These are phyloP conservation scores for Malurus leucopterus DNA, from an alignment of 2,797 vertebrate species.

Conservation along the genomic window DNA sequence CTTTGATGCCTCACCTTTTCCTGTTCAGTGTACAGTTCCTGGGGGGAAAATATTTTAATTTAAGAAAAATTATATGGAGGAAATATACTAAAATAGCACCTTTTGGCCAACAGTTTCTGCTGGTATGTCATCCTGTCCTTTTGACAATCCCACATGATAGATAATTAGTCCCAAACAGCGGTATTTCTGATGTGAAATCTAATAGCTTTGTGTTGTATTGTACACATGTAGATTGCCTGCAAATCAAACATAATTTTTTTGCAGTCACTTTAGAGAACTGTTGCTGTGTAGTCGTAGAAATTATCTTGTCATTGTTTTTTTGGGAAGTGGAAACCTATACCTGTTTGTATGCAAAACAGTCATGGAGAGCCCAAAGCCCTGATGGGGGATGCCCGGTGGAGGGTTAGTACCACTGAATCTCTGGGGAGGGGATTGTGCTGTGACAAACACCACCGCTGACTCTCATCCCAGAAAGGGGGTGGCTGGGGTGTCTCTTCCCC, in stretches of 20 bases:
- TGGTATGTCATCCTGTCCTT: not conserved
- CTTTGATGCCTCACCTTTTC: conserved; percentile 53
- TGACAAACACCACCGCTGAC: not conserved
- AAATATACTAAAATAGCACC: conserved; percentile 32
- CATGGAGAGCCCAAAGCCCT: not conserved
- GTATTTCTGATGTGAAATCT: not conserved
- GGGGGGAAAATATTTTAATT: conserved; percentile 41
- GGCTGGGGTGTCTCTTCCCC: not conserved
- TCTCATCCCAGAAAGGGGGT: not conserved
- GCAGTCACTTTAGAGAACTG: not conserved
- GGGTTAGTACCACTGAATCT: not conserved
- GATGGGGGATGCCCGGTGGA: not conserved
- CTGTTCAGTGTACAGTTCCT: conserved; percentile 33
- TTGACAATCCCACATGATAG: not conserved
- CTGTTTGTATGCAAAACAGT: not conserved
- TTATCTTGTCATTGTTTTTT: not conserved
- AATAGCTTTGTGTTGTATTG: not conserved
- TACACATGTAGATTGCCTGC: not conserved
- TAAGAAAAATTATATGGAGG: conserved; percentile 35
- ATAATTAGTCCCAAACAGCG: not conserved
- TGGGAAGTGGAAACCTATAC: not conserved
- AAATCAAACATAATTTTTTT: not conserved
- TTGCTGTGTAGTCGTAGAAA: not conserved
- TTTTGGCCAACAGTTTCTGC: not conserved
- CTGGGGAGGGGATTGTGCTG: not conserved